Percentiles rank a stretch among this genome's conserved stretches.
Conservation (phyloP, 2,113 vertebrate genomes). For the Chlorodrepanis virens region DNA sequence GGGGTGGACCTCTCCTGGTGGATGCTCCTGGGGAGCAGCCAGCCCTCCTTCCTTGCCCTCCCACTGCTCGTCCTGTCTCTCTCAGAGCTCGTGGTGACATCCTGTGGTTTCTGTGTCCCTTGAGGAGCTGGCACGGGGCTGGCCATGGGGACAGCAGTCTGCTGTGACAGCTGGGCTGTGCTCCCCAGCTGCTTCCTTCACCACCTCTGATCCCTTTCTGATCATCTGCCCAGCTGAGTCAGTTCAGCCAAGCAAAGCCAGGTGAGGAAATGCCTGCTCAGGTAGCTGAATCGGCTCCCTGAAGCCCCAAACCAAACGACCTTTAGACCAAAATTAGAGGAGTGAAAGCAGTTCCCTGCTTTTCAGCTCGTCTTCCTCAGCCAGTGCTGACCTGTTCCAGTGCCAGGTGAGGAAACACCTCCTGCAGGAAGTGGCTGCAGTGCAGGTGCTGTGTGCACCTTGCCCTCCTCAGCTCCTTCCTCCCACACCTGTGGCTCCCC, state of each 20-base stretch:
- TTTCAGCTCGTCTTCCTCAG: not conserved
- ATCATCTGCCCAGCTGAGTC: not conserved
- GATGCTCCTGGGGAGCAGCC: not conserved
- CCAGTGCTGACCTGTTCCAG: not conserved
- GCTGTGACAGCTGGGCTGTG: not conserved
- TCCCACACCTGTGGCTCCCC: not conserved
- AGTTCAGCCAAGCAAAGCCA: not conserved
- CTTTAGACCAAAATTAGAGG: not conserved
- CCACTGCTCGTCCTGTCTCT: not conserved
- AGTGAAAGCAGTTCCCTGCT: not conserved
- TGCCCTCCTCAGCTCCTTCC: not conserved
- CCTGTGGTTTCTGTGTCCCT: not conserved
- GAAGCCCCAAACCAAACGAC: not conserved
- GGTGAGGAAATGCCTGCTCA: not conserved
- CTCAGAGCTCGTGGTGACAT: not conserved
- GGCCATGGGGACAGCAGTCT: not conserved
- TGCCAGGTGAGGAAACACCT: not conserved
- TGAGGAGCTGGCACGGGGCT: not conserved
- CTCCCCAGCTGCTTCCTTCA: not conserved
- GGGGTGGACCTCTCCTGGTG: not conserved
- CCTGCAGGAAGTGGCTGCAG: not conserved
- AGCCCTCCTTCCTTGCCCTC: not conserved
- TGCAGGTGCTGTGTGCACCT: accelerated
- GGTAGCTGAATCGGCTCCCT: not conserved
- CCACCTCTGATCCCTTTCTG: not conserved